Evolutionary conservation across 1,140 invertebrate species (phyloP), one percentile per base, ranked within the genome.

Genomic region (Halictus rubicundus): DNA sequence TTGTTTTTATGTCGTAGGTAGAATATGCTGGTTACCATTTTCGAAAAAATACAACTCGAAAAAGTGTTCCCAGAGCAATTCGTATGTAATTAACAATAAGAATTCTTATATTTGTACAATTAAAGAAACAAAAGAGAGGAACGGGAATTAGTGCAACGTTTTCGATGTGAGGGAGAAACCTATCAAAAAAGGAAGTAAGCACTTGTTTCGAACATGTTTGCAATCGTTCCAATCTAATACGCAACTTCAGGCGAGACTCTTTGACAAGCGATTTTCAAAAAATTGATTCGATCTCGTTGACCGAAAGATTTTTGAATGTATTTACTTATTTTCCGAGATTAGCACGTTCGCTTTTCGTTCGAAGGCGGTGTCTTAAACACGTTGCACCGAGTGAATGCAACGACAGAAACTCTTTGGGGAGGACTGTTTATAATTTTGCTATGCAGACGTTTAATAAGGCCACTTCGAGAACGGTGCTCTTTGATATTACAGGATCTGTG

Each of bases 1-100:
- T 65, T 60, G 65, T 77, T 77, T 77, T 77, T 70, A 68, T 70
- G 37, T 68, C 65, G 37, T 49, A 69, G 16, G 42, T 49, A 68
- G 27, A 19, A 21, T 66, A 60, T 66, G 25, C 19, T 42, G 52
- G 46, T 57, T 52, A 72, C 73, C 46, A 77, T 71, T 73, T 85
- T 84, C 71, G 73, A 19, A n/a, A 81, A 32, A 23, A 59, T 59
- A 68, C 32, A 60, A 42, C 49, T 73, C 27, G 14, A n/a, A 10
- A 37, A 32, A 27, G 10, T 8, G 37, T 66, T 8, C 49, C 66
- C 59, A 42, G 14, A n/a, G 42, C n/a, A 19, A 32, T 63, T 76
- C 8, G 23, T 57, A 57, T 42, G 42, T 46, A 63, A 21, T 39
- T 65, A 42, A 54, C 19, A 9, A 65, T 61, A 23, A 23, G 6